These are phyloP conservation scores for Ectobius pallidus DNA, from an alignment of 2,888 invertebrate species.

Conservation along the genomic window DNA sequence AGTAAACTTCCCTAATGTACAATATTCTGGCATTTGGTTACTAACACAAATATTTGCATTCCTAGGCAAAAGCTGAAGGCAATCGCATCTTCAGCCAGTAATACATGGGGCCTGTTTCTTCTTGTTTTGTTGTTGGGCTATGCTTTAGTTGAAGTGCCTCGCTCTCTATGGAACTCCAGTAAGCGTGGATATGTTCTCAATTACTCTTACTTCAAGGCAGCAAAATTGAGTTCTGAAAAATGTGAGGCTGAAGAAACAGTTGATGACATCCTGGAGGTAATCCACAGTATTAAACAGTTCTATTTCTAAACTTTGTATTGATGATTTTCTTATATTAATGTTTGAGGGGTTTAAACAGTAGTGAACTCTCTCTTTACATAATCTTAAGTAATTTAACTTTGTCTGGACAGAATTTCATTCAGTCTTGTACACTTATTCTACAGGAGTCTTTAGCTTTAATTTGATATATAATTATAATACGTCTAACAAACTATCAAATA, in stretches of 20 bases:
- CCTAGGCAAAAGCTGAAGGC: slow-evolving; percentile 90
- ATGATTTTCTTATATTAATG: neutral
- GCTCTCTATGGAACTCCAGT: slow-evolving; percentile 89
- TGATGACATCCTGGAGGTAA: slow-evolving; percentile 91
- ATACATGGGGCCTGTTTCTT: slow-evolving; percentile 98
- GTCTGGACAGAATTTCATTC: too few species aligned
- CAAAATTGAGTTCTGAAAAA: slow-evolving; percentile 92
- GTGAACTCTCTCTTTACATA: too few species aligned
- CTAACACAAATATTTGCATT: too few species aligned
- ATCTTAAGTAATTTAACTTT: too few species aligned
- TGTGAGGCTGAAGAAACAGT: slow-evolving; percentile 97
- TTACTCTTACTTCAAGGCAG: slow-evolving; percentile 90
- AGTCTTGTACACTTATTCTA: too few species aligned
- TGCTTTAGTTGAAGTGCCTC: slow-evolving; percentile 93
- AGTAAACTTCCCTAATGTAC: too few species aligned
- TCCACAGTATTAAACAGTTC: too few species aligned
- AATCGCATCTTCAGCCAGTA: slow-evolving; percentile 97
- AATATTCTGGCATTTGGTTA: too few species aligned
- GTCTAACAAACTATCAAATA: too few species aligned
- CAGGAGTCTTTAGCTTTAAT: too few species aligned
- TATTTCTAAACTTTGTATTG: neutral
- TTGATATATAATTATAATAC: too few species aligned
- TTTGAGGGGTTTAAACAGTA: too few species aligned
- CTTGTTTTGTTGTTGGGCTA: slow-evolving; percentile 90
- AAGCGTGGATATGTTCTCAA: slow-evolving; percentile 84